These are phyloP conservation scores for Turritopsis dohrnii DNA, from an alignment of 30 jellyfish, hydroid and myxozoan genomes.

Conservation along the genomic window DNA sequence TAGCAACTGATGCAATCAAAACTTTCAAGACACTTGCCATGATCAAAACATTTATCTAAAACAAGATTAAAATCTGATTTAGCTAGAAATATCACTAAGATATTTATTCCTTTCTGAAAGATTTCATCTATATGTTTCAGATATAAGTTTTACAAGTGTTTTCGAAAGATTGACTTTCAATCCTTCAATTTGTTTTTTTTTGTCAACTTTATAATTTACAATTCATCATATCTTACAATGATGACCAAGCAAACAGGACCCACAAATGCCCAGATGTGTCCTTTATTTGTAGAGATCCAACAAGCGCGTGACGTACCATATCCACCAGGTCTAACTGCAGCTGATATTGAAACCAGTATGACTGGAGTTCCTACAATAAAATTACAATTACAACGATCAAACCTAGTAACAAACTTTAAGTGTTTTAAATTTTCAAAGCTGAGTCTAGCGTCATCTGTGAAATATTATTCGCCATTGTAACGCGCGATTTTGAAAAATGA, in stretches of 20 bases:
- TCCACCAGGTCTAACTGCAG: slow-evolving; percentile 87
- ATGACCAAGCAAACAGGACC: slow-evolving; percentile 70
- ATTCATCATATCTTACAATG: slow-evolving; percentile 39
- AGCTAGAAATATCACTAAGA: too few species aligned
- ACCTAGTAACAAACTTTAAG: slow-evolving; percentile 58
- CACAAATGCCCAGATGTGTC: slow-evolving; percentile 94
- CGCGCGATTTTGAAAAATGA: too few species aligned
- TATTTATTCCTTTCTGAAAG: too few species aligned
- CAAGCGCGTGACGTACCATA: slow-evolving; percentile 75
- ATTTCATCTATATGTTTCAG: too few species aligned
- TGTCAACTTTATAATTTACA: neutral
- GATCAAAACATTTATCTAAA: slow-evolving; percentile 59
- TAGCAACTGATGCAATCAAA: slow-evolving; percentile 74
- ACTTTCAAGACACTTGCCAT: slow-evolving; percentile 55
- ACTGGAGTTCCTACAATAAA: slow-evolving; percentile 72
- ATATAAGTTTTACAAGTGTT: too few species aligned
- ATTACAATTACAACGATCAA: neutral
- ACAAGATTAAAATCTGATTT: slow-evolving; percentile 12
- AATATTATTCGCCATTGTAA: slow-evolving; percentile 49
- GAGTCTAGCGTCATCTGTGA: slow-evolving; percentile 60
- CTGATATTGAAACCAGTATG: slow-evolving; percentile 73
- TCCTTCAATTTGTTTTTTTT: too few species aligned
- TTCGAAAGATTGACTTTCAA: neutral
- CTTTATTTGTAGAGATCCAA: slow-evolving; percentile 85
- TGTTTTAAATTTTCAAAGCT: slow-evolving; percentile 69